Percentiles rank a stretch among this genome's conserved stretches.
Conservation (phyloP, 2,113 vertebrate genomes). For the Eudyptes chrysolophus region DNA sequence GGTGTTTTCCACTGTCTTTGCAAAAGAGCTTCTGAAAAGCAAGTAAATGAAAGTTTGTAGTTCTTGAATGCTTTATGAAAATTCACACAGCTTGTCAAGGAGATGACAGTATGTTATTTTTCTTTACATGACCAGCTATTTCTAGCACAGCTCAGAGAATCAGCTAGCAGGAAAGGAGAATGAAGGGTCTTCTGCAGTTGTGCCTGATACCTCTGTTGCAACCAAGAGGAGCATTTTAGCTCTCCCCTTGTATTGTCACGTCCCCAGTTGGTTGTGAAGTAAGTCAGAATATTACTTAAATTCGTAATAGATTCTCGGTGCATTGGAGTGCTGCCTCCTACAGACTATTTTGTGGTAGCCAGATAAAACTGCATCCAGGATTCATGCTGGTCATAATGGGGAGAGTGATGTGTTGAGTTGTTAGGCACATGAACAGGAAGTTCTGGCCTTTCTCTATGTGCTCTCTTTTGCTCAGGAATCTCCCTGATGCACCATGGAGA, state of each 20-base stretch:
- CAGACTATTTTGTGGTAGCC: not conserved
- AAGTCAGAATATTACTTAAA: not conserved
- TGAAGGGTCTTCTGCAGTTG: not conserved
- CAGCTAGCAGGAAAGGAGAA: not conserved
- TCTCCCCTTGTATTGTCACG: not conserved
- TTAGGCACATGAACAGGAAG: not conserved
- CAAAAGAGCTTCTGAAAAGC: not conserved
- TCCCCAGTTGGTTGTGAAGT: not conserved
- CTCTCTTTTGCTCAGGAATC: not conserved
- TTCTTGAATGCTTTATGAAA: not conserved
- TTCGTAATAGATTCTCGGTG: not conserved
- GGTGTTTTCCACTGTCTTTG: not conserved
- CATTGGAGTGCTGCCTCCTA: not conserved
- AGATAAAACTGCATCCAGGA: not conserved
- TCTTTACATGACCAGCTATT: not conserved
- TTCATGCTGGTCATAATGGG: not conserved
- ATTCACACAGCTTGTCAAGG: not conserved
- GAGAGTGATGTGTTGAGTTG: not conserved
- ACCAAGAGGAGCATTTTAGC: not conserved
- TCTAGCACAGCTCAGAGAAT: not conserved
- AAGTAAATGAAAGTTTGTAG: not conserved
- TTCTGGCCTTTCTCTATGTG: not conserved
- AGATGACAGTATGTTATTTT: not conserved
- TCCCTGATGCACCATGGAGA: not conserved
- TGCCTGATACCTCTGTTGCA: not conserved